Evolutionary conservation across 2,113 vertebrate species (phyloP).

Genomic region (Anas platyrhynchos): DNA sequence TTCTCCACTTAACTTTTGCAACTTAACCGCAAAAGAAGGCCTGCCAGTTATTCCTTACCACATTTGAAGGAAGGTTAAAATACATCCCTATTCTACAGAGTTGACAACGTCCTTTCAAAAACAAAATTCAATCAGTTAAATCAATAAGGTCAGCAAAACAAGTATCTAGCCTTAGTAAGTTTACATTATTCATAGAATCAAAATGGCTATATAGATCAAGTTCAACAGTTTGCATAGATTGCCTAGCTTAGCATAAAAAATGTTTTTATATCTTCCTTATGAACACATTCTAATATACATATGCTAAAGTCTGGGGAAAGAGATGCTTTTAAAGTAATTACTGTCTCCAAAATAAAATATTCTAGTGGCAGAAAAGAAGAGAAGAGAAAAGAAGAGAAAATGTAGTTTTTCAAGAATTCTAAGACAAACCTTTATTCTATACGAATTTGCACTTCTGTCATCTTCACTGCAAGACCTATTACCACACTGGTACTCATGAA

Average conservation of each 20-base stretch:
- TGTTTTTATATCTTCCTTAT: neutral
- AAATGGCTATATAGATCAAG: neutral
- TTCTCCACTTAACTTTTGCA: neutral
- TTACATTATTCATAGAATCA: neutral
- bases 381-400: neutral
- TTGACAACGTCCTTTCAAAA: neutral
- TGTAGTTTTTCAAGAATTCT: neutral
- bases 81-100: neutral
- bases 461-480: neutral
- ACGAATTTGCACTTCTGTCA: neutral
- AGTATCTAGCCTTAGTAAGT: neutral
- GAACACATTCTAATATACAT: neutral
- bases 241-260: neutral
- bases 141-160: neutral
- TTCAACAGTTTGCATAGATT: neutral
- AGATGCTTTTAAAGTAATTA: neutral
- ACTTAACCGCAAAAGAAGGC: neutral
- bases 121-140: neutral
- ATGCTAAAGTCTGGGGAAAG: neutral
- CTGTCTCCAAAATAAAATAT: slow-evolving; percentile 15
- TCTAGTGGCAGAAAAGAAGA: neutral
- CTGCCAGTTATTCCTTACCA: neutral
- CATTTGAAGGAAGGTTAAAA: neutral
- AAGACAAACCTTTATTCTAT: neutral
- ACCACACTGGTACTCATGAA: neutral